phyloP scores from a whole-genome alignment of 2,113 vertebrate genomes.

The Corvus hawaiiensis region DNA sequence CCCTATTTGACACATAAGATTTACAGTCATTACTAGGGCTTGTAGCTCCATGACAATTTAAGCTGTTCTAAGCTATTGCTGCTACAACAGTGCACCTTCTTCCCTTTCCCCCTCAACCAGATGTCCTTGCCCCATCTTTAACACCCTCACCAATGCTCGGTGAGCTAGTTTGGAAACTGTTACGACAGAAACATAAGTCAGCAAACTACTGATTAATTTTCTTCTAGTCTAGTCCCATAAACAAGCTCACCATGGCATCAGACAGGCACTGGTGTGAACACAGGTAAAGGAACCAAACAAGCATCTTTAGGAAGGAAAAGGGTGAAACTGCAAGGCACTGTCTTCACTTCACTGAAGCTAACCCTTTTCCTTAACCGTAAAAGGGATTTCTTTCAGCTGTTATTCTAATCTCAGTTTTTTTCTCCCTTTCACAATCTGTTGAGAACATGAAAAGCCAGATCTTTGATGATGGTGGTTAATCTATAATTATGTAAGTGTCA shows the following conservation, averaged over 20 bases:
- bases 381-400: neutral
- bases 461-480: conserved; percentile 6
- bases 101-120: neutral
- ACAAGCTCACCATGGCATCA: neutral
- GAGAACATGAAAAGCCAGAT: conserved; percentile 8
- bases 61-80: neutral
- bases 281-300: neutral
- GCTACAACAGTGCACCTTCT: neutral
- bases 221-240: neutral
- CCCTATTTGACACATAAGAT: neutral
- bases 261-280: neutral
- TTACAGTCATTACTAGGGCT: neutral
- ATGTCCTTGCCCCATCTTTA: neutral
- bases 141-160: neutral
- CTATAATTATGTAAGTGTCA: conserved; percentile 17
- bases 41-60: neutral
- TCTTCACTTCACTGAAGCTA: neutral
- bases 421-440: neutral
- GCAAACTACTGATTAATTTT: neutral
- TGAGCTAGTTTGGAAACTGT: neutral
- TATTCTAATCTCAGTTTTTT: neutral
- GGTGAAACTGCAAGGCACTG: neutral
- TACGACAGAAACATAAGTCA: neutral
- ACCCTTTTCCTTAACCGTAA: neutral
- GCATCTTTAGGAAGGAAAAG: neutral